These are phyloP conservation scores for Ommatoiulus sabulosus DNA, from an alignment of 2,888 invertebrate species.

Conservation along the genomic window DNA sequence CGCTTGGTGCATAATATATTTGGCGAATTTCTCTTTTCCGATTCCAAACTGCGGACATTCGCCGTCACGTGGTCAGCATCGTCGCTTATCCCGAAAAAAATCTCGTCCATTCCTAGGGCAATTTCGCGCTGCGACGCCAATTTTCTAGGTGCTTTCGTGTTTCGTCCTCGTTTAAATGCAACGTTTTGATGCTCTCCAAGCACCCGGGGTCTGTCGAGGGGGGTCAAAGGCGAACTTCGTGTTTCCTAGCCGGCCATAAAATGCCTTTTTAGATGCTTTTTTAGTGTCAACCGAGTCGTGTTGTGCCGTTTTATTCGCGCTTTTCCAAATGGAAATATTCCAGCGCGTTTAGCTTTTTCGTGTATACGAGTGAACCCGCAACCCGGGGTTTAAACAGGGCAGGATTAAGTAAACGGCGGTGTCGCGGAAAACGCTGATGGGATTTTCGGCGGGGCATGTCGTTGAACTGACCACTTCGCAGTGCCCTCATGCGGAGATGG, in stretches of 20 bases:
- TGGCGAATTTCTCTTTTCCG: not conserved
- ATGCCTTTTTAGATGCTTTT: not conserved
- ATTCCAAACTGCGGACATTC: not conserved
- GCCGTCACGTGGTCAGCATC: not conserved
- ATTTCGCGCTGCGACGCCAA: not conserved
- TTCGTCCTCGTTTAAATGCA: not conserved
- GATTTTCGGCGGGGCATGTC: not conserved
- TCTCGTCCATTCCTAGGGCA: slow-evolving; percentile 8
- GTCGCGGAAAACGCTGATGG: slow-evolving; percentile 15
- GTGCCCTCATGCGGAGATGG: not conserved
- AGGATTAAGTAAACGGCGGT: not conserved
- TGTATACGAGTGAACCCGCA: not conserved
- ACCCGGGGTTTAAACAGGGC: not conserved
- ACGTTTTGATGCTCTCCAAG: not conserved
- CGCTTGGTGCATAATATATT: too few relatives aligned
- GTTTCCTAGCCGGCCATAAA: not conserved
- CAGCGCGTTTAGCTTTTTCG: not conserved
- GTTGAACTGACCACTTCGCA: slow-evolving; percentile 7
- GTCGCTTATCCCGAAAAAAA: not conserved
- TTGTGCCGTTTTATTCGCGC: not conserved
- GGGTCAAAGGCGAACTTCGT: not conserved
- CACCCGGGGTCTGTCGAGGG: not conserved
- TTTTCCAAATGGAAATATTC: not conserved
- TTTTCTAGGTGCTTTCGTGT: not conserved
- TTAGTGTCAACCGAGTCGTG: not conserved